Evolutionary conservation across 2,113 vertebrate species (phyloP).

Genomic region (Pithys albifrons): DNA sequence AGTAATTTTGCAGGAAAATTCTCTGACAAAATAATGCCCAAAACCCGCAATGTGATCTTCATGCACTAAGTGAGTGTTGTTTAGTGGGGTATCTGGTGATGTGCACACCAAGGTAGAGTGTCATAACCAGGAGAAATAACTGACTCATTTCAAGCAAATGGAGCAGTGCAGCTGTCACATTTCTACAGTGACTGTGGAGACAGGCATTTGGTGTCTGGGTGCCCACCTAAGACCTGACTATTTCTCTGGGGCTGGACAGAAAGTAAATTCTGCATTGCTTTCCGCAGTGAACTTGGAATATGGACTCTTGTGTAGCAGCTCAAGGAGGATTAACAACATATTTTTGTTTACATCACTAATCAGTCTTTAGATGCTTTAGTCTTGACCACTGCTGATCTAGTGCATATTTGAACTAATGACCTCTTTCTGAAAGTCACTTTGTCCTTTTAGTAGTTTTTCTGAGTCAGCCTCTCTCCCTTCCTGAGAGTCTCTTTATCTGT

Average conservation of each 20-base stretch:
- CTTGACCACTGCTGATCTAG: neutral
- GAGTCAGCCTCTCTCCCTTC: constrained; percentile 12
- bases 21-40: neutral
- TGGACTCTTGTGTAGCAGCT: neutral
- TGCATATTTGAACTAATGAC: constrained; percentile 35
- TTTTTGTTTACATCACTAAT: neutral
- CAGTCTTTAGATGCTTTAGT: neutral
- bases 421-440: constrained; percentile 28
- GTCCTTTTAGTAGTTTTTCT: constrained; percentile 37
- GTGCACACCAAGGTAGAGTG: neutral
- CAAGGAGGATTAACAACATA: neutral
- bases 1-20: neutral
- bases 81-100: neutral
- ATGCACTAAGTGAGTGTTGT: neutral
- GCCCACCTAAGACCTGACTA: neutral
- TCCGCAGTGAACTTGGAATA: neutral
- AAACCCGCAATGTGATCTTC: neutral
- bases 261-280: neutral
- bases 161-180: neutral
- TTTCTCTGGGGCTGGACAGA: neutral
- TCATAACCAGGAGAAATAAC: neutral
- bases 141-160: neutral
- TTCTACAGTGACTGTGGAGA: neutral
- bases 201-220: too few species aligned
- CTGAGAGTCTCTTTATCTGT: neutral